Percentiles rank a stretch among this genome's conserved stretches.
Evolutionary conservation across 2,113 vertebrate species (phyloP).

Genomic region (Paradoxurus hermaphroditus): DNA sequence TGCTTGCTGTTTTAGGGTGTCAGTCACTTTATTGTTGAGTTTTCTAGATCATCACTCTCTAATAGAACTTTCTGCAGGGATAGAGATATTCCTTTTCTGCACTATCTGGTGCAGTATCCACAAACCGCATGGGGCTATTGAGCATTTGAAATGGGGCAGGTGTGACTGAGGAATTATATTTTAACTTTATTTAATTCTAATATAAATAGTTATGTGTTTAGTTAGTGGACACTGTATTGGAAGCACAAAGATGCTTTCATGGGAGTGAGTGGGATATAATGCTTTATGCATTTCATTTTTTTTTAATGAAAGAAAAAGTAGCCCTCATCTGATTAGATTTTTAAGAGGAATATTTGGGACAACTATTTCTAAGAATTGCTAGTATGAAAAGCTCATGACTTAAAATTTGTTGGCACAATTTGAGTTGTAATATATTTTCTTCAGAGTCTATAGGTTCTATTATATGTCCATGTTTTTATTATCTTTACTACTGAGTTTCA

Average conservation of each 20-base stretch:
- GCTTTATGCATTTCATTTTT: background rate
- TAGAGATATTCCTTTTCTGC: background rate
- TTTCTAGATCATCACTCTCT: background rate
- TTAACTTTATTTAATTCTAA: background rate
- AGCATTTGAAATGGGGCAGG: background rate
- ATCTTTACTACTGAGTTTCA: slow-evolving; percentile 16
- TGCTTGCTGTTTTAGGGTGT: background rate
- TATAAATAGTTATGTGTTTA: background rate
- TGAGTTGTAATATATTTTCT: slow-evolving; percentile 1
- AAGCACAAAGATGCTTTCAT: background rate
- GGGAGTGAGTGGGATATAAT: background rate
- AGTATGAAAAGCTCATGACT: slow-evolving; percentile 13
- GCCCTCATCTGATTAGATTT: background rate
- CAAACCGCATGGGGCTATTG: background rate
- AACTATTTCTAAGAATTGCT: background rate
- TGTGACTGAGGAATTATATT: background rate
- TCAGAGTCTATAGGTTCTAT: background rate
- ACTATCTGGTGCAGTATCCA: background rate
- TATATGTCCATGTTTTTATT: slow-evolving; percentile 8
- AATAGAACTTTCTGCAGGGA: background rate
- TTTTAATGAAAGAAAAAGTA: background rate
- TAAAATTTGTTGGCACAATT: background rate
- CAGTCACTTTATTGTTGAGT: background rate
- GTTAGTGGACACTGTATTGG: background rate
- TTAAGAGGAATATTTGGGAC: slow-evolving; percentile 27